Percentiles rank a stretch among this genome's conserved stretches.
These are phyloP conservation scores for Pangasius krempfi DNA, from an alignment of 2,797 vertebrate species.

Conservation along the genomic window DNA sequence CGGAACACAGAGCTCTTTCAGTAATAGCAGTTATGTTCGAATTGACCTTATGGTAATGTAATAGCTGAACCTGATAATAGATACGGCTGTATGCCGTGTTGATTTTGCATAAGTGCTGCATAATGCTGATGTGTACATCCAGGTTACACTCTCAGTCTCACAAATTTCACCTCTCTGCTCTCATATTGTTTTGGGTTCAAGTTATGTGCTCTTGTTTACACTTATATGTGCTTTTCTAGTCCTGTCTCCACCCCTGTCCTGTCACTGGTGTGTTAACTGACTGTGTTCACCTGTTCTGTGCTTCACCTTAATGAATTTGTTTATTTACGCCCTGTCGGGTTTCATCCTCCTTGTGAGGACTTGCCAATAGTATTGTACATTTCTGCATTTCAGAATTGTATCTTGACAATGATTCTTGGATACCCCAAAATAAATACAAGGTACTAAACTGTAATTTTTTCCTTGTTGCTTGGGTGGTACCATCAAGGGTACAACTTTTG, in stretches of 20 bases:
- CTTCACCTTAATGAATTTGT: background rate
- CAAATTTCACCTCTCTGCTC: background rate
- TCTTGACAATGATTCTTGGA: background rate
- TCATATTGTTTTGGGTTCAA: background rate
- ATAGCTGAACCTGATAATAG: background rate
- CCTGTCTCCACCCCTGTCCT: background rate
- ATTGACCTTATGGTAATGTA: constrained; percentile 5
- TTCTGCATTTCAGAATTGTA: background rate
- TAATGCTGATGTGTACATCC: background rate
- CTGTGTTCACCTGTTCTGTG: background rate
- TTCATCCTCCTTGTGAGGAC: background rate
- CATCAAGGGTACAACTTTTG: background rate
- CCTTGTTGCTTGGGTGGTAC: background rate
- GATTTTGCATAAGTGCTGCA: background rate
- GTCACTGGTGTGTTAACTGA: background rate
- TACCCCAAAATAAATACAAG: background rate
- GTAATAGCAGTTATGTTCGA: background rate
- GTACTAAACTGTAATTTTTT: background rate
- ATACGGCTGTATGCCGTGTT: background rate
- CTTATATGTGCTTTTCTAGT: background rate
- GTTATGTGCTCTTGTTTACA: background rate
- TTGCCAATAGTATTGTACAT: too few species aligned
- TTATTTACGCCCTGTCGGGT: background rate
- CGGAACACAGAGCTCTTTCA: background rate
- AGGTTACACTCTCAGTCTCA: background rate